Conservation (phyloP, 2,888 invertebrate genomes). For the Morpho deidamia region DNA sequence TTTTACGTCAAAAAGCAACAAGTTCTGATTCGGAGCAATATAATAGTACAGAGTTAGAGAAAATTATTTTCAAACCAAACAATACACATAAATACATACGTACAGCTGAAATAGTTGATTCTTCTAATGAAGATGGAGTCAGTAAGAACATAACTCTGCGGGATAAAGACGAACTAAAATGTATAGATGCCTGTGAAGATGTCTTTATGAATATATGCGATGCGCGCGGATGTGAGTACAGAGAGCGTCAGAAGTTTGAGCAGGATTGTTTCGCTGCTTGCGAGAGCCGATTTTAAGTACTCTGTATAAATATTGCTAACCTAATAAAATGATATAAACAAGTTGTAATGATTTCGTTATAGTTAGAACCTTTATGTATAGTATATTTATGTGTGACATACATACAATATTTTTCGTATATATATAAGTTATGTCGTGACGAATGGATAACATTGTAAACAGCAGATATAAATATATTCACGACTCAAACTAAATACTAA, state of each 20-base stretch:
- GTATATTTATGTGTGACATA: too few relatives aligned
- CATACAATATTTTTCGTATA: too few relatives aligned
- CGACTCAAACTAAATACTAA: too few relatives aligned
- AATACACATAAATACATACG: conserved; percentile 16
- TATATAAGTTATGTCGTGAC: too few relatives aligned
- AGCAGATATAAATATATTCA: too few relatives aligned
- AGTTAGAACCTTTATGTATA: too few relatives aligned
- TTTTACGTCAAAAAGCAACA: background rate
- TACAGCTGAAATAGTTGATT: conserved; percentile 11
- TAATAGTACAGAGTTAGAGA: conserved; percentile 1
- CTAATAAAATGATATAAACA: too few relatives aligned
- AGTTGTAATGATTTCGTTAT: too few relatives aligned
- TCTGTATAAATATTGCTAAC: too few relatives aligned
- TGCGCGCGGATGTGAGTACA: conserved; percentile 26
- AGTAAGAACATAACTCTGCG: background rate
- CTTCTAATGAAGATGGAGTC: background rate
- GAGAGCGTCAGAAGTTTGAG: conserved; percentile 29
- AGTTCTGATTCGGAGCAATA: conserved; percentile 3
- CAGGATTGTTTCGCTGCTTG: conserved; percentile 38
- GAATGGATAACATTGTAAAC: too few relatives aligned
- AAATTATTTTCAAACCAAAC: conserved; percentile 1
- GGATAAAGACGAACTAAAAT: conserved; percentile 19
- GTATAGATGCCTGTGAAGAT: conserved; percentile 35
- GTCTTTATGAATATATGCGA: conserved; percentile 30
- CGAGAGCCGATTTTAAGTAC: conserved; percentile 26